phyloP scores from a whole-genome alignment of 2,797 vertebrate genomes.

The Anguilla anguilla region DNA sequence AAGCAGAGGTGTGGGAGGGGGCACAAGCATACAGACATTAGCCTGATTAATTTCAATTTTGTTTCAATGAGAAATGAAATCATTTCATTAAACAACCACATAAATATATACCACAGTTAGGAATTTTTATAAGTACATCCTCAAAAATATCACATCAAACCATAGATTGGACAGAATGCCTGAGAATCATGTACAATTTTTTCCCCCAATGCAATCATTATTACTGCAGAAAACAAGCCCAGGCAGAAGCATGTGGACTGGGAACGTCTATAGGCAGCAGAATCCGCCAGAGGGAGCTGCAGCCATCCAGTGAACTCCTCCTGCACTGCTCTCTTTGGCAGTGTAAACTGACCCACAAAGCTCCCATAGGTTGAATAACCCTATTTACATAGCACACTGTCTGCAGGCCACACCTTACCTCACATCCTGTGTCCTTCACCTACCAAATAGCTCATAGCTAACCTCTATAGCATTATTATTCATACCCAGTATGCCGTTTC shows the following conservation, averaged over 20 bases:
- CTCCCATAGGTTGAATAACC: background rate
- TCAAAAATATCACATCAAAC: background rate
- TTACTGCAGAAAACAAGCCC: background rate
- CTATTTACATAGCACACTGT: background rate
- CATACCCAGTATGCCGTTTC: background rate
- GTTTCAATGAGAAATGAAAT: no score
- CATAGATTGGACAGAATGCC: background rate
- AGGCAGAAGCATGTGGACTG: background rate
- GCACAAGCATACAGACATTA: background rate
- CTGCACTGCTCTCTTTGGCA: background rate
- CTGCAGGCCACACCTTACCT: background rate
- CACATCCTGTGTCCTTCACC: background rate
- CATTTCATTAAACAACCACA: background rate
- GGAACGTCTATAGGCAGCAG: background rate
- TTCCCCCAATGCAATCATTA: background rate
- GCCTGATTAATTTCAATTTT: background rate
- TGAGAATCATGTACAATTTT: background rate
- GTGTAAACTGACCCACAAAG: background rate
- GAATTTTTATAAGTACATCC: background rate
- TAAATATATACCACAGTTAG: background rate
- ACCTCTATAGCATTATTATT: background rate
- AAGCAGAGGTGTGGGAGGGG: constrained; percentile 17
- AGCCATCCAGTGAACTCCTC: background rate
- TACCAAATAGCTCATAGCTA: background rate
- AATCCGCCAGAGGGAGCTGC: background rate